phyloP scores from a whole-genome alignment of 2,113 vertebrate species.

The Melanocharis versteri region DNA sequence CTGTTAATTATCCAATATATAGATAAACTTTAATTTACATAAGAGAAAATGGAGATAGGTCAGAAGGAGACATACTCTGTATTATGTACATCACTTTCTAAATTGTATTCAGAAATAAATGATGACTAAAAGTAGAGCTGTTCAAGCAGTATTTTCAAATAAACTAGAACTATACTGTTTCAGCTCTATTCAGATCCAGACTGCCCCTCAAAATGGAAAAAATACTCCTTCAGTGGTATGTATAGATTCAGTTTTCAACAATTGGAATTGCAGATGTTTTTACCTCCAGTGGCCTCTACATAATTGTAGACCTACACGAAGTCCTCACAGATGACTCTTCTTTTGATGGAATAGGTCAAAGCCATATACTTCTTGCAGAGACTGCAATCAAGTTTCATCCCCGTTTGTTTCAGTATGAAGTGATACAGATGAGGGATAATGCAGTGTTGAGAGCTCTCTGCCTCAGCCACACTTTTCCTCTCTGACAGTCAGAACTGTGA shows the following conservation, averaged over 20 bases:
- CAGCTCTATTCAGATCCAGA: background rate
- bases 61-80: background rate
- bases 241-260: background rate
- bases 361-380: background rate
- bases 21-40: background rate
- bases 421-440: background rate
- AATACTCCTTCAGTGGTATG: background rate
- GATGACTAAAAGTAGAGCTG: background rate
- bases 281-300: background rate
- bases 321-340: background rate
- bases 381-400: background rate
- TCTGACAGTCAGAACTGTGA: background rate
- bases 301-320: background rate
- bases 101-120: background rate
- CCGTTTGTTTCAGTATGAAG: background rate
- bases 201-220: background rate
- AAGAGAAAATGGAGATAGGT: background rate
- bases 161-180: background rate
- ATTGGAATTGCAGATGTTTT: background rate
- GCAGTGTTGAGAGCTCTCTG: background rate
- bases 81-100: background rate
- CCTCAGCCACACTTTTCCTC: background rate
- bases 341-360: constrained; percentile 1
- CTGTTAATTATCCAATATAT: background rate
- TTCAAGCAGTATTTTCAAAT: background rate